These are phyloP conservation scores for Megalops atlanticus DNA, from an alignment of 2,113 vertebrate species.

Conservation along the genomic window DNA sequence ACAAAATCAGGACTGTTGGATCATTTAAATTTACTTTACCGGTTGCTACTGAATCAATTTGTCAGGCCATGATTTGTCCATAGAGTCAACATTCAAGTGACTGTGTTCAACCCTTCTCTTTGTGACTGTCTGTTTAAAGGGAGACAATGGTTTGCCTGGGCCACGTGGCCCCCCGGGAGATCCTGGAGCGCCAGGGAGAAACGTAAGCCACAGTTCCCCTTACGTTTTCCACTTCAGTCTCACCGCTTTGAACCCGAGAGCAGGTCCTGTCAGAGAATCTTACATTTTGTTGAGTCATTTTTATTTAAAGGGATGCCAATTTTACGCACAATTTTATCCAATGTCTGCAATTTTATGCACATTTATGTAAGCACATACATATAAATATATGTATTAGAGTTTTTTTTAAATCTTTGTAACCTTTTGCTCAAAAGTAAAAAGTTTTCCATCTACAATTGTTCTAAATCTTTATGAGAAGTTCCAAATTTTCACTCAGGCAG, in stretches of 20 bases:
- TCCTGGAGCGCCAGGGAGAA: constrained; percentile 77
- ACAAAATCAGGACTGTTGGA: background rate
- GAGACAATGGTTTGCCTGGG: constrained; percentile 86
- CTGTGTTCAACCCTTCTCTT: background rate
- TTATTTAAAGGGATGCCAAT: background rate
- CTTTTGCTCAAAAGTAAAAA: no score
- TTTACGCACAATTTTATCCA: no score
- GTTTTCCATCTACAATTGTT: no score
- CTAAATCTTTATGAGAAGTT: no score
- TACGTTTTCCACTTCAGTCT: background rate
- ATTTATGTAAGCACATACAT: no score
- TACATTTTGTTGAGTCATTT: background rate
- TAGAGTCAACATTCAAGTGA: background rate
- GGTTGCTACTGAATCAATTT: background rate
- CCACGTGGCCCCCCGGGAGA: constrained; percentile 81
- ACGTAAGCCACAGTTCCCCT: constrained; percentile 68
- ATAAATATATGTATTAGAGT: no score
- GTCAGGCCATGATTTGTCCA: background rate
- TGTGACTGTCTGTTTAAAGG: constrained; percentile 65
- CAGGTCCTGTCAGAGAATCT: background rate
- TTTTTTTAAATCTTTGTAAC: no score
- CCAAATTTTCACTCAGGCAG: no score
- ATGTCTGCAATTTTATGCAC: no score
- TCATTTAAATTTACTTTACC: background rate
- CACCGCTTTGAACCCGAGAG: background rate